These are phyloP conservation scores for Crenichthys baileyi DNA, from an alignment of 2,797 vertebrate genomes.

Conservation along the genomic window DNA sequence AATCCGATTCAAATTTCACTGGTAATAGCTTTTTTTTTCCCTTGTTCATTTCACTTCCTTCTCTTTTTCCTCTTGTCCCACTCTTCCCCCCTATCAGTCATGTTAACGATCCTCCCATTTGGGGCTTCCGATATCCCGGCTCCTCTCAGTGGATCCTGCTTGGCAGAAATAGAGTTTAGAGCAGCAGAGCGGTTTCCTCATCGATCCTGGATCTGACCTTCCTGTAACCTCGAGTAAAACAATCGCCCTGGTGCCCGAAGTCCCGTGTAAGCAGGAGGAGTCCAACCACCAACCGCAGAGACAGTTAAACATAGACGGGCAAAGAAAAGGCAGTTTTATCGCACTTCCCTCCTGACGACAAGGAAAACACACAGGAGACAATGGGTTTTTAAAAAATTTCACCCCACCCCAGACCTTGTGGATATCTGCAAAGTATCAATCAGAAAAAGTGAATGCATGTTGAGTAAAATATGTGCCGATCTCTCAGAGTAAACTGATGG, in stretches of 20 bases:
- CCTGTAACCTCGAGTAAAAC: constrained; percentile 82
- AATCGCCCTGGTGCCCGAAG: constrained; percentile 66
- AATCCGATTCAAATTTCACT: constrained; percentile 67
- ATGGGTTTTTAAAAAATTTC: constrained; percentile 43
- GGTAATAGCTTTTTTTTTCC: constrained; percentile 29
- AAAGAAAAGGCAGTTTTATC: constrained; percentile 68
- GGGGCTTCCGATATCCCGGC: constrained; percentile 69
- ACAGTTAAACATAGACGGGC: constrained; percentile 62
- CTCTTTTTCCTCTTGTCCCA: constrained; percentile 40
- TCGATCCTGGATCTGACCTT: constrained; percentile 86
- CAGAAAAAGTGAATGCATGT: constrained; percentile 1
- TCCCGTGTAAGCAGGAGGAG: constrained; percentile 48
- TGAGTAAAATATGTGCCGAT: constrained; percentile 29
- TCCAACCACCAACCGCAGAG: constrained; percentile 16
- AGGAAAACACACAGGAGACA: constrained; percentile 56
- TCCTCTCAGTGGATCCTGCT: constrained; percentile 69
- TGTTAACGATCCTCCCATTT: constrained; percentile 72
- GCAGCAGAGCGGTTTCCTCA: constrained; percentile 80
- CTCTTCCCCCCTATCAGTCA: constrained; percentile 56
- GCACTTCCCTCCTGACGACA: constrained; percentile 67
- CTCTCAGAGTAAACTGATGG: constrained; percentile 52
- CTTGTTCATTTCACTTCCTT: constrained; percentile 21
- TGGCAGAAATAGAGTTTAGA: constrained; percentile 75
- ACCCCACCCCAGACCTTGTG: constrained; percentile 32
- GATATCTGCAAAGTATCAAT: background rate